Conservation (phyloP, 2,888 invertebrate genomes). For the Chorisops tibialis region DNA sequence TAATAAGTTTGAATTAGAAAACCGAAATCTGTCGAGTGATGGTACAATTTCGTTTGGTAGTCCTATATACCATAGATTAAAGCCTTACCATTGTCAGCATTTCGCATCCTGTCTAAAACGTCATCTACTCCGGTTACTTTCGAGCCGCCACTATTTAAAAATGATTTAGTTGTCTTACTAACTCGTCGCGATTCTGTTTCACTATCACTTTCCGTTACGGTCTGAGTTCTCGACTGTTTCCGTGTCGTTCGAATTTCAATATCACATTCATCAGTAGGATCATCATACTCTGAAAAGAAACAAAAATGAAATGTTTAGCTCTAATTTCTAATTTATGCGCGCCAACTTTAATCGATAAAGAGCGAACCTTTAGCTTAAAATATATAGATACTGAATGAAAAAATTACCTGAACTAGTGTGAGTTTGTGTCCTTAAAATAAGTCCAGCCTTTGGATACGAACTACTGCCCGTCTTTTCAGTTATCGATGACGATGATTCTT, state of each 20-base stretch:
- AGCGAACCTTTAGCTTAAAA: neutral
- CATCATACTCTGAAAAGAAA: conserved; percentile 32
- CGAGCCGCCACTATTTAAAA: conserved; percentile 64
- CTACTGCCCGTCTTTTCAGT: conserved; percentile 39
- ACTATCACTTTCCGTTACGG: conserved; percentile 40
- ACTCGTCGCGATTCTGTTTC: conserved; percentile 38
- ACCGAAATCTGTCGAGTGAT: too few relatives aligned
- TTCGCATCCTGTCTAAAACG: conserved; percentile 73
- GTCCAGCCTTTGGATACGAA: conserved; percentile 68
- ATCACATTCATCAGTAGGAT: conserved; percentile 35
- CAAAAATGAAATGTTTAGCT: neutral
- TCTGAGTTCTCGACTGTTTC: conserved; percentile 36
- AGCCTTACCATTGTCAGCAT: conserved; percentile 64
- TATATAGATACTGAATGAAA: neutral
- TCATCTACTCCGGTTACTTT: conserved; percentile 73
- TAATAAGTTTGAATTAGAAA: too few relatives aligned
- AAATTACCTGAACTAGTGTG: conserved; percentile 35
- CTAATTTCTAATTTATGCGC: neutral
- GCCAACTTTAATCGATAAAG: neutral
- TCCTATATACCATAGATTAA: too few relatives aligned
- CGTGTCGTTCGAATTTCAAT: conserved; percentile 39
- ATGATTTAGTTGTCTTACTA: conserved; percentile 55
- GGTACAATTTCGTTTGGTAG: too few relatives aligned
- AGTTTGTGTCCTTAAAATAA: conserved; percentile 63
- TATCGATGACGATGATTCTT: conserved; percentile 48